Evolutionary conservation across 2,888 invertebrate genomes (phyloP).

Genomic region (Epistrophe eligans): DNA sequence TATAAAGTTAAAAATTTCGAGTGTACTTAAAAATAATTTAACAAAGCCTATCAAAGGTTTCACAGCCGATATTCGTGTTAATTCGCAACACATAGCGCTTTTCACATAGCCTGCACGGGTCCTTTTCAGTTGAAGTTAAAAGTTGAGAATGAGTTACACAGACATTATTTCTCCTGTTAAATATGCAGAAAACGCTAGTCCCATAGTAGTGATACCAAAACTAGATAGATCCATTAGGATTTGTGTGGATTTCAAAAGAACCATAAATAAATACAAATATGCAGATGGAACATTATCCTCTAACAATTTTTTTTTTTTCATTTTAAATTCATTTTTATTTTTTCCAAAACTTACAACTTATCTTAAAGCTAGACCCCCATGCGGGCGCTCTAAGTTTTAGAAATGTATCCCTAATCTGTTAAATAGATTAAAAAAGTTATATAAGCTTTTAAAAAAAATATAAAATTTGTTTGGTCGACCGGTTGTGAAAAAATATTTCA

Average conservation of each 20-base stretch:
- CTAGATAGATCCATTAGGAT: conserved; percentile 29
- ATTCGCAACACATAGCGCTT: conserved; percentile 22
- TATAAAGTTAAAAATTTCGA: not conserved
- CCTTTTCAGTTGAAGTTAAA: conserved; percentile 24
- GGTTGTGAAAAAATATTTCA: conserved; percentile 36
- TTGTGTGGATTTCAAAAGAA: conserved; percentile 17
- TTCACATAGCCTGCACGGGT: conserved; percentile 23
- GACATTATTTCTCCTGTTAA: conserved; percentile 25
- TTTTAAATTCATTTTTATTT: too few relatives aligned
- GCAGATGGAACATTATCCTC: conserved; percentile 37
- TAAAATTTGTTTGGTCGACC: conserved; percentile 13
- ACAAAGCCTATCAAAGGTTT: conserved; percentile 16
- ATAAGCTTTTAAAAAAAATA: conserved; percentile 31
- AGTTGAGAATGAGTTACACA: conserved; percentile 25
- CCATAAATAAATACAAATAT: conserved; percentile 32
- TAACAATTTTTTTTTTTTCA: conserved; percentile 20
- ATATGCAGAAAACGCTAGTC: conserved; percentile 34
- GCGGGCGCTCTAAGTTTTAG: too few relatives aligned
- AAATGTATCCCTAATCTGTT: conserved; percentile 36
- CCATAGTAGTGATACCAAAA: conserved; percentile 30
- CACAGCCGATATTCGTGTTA: conserved; percentile 23
- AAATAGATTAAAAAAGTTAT: conserved; percentile 18
- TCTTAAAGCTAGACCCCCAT: too few relatives aligned
- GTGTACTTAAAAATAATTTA: conserved; percentile 28
- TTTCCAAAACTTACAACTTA: too few relatives aligned